phyloP scores from a whole-genome alignment of 2,113 vertebrate species.

The Boleophthalmus pectinirostris region DNA sequence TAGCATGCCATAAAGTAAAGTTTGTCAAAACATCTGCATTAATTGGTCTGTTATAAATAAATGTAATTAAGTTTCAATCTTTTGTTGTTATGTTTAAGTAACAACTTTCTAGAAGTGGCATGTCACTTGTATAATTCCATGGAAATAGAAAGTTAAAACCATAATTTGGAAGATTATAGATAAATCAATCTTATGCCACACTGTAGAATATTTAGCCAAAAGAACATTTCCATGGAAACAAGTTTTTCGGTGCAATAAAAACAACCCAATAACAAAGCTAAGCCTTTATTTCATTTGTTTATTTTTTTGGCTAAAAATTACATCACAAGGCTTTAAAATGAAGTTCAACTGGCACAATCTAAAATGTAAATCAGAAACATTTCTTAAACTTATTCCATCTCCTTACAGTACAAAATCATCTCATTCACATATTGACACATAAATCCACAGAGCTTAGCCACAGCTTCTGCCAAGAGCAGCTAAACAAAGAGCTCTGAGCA shows the following conservation, averaged over 20 bases:
- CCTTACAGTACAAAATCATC: constrained; percentile 10
- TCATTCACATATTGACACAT: constrained; percentile 17
- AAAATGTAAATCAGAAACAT: not conserved
- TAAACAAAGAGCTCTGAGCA: constrained; percentile 59
- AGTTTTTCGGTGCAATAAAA: too few relatives aligned
- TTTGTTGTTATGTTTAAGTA: not conserved
- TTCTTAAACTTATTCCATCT: not conserved
- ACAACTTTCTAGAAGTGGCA: too few relatives aligned
- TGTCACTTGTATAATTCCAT: too few relatives aligned
- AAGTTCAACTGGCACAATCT: not conserved
- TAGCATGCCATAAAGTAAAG: not conserved
- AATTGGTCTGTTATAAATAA: not conserved
- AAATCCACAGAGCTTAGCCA: constrained; percentile 42
- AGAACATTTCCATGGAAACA: too few relatives aligned
- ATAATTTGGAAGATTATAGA: too few relatives aligned
- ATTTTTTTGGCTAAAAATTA: too few relatives aligned
- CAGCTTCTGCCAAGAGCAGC: constrained; percentile 44
- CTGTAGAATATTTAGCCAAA: too few relatives aligned
- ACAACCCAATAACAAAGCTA: too few relatives aligned
- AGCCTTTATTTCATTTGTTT: too few relatives aligned
- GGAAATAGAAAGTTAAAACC: too few relatives aligned
- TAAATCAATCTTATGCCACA: too few relatives aligned
- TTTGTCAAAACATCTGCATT: not conserved
- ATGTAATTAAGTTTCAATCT: not conserved
- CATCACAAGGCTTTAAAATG: too few relatives aligned